phyloP scores from a whole-genome alignment of 2,797 vertebrate species.

The Limnodromus scolopaceus region DNA sequence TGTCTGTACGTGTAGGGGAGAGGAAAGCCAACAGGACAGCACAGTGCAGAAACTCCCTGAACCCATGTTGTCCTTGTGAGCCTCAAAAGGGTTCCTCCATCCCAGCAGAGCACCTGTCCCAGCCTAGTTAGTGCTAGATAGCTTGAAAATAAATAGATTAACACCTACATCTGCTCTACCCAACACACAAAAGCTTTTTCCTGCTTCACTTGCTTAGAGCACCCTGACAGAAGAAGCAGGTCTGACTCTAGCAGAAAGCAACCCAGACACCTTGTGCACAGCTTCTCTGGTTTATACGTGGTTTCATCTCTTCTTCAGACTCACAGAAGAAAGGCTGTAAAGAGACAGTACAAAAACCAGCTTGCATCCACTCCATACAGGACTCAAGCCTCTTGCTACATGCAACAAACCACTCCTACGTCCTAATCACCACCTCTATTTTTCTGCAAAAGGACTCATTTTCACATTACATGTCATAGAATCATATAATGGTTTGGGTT shows the following conservation, averaged over 20 bases:
- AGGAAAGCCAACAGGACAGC: not conserved
- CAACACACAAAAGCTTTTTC: not conserved
- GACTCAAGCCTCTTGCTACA: not conserved
- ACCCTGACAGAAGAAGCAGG: not conserved
- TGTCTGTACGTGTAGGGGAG: not conserved
- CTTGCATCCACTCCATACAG: not conserved
- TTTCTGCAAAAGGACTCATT: not conserved
- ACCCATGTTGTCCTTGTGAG: not conserved
- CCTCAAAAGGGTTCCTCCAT: not conserved
- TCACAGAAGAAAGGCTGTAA: not conserved
- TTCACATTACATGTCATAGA: not conserved
- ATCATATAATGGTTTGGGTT: too few relatives aligned
- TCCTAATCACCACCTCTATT: not conserved
- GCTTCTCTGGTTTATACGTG: not conserved
- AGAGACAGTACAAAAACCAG: not conserved
- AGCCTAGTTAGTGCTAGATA: not conserved
- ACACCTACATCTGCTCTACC: not conserved
- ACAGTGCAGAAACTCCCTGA: not conserved
- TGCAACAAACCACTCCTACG: rapidly evolving
- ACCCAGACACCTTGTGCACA: not conserved
- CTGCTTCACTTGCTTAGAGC: not conserved
- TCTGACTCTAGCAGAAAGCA: not conserved
- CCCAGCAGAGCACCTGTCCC: not conserved
- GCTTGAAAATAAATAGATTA: not conserved
- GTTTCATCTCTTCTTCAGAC: not conserved